A percentile compares a stretch with the other conserved stretches of the same genome.
Evolutionary conservation across 2,888 invertebrate genomes (phyloP).

Genomic region (Drosophila picticornis): DNA sequence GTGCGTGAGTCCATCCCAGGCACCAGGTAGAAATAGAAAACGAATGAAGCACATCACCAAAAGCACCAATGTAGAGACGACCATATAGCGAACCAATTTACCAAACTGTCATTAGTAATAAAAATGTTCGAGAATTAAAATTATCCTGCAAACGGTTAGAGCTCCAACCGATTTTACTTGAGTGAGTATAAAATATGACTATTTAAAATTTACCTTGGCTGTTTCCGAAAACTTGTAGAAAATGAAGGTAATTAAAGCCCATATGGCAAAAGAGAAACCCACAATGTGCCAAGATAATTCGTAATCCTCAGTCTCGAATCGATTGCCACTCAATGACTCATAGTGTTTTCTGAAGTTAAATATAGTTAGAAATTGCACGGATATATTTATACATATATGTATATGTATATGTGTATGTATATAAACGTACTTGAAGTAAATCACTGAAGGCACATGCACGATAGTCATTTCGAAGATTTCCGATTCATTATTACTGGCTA

Average conservation of each 20-base stretch:
- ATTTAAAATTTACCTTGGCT: constrained; percentile 53
- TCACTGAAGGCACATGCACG: constrained; percentile 69
- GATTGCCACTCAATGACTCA: not conserved
- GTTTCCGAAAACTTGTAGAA: constrained; percentile 68
- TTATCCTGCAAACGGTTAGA: not conserved
- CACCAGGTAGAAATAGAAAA: constrained; percentile 75
- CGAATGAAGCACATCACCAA: constrained; percentile 67
- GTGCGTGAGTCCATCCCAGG: constrained; percentile 46
- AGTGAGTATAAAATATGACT: not conserved
- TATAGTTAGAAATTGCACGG: not conserved
- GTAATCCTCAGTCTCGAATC: not conserved
- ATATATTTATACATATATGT: no score
- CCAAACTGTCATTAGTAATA: constrained; percentile 69
- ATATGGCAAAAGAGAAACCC: constrained; percentile 56
- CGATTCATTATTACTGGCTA: not conserved
- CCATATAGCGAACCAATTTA: constrained; percentile 66
- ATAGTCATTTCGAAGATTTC: not conserved
- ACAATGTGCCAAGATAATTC: constrained; percentile 75
- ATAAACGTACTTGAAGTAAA: constrained; percentile 67
- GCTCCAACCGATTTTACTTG: not conserved
- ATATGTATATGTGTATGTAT: not conserved
- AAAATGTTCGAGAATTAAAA: not conserved
- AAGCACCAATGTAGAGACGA: constrained; percentile 54
- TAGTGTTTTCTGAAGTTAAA: constrained; percentile 26
- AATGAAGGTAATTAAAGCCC: constrained; percentile 67